Percentiles rank a stretch among this genome's conserved stretches.
Conservation (phyloP, 2,113 vertebrate genomes). For the Elachura formosa region DNA sequence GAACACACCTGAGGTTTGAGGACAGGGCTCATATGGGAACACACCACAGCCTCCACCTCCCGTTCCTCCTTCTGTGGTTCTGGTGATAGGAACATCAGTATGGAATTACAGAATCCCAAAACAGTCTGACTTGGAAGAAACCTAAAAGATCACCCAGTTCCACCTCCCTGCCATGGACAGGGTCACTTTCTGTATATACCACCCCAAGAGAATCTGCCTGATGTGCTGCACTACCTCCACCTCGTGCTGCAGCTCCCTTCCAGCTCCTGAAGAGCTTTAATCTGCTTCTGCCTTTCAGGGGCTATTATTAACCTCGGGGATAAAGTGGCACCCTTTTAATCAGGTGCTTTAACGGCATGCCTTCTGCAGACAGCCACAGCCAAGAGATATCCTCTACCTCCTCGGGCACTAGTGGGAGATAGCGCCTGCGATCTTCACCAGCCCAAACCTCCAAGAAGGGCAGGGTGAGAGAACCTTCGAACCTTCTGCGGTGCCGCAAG, state of each 20-base stretch:
- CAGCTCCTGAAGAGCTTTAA: conserved; percentile 10
- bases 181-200: neutral
- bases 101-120: neutral
- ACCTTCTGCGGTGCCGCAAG: neutral
- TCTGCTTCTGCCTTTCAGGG: conserved; percentile 18
- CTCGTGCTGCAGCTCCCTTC: neutral
- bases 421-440: accelerated
- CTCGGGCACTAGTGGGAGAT: neutral
- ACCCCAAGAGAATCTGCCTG: neutral
- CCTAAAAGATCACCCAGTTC: neutral
- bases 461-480: accelerated
- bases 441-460: neutral
- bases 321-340: conserved; percentile 21
- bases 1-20: neutral
- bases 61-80: accelerated
- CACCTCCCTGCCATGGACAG: neutral
- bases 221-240: neutral
- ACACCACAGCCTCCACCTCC: neutral
- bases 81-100: accelerated
- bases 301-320: conserved; percentile 57
- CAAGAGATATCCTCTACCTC: neutral
- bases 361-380: neutral
- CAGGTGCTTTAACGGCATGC: neutral
- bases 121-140: neutral
- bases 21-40: accelerated